These are phyloP conservation scores for Conus canariensis DNA, from an alignment of 2,888 invertebrate species.

Conservation along the genomic window DNA sequence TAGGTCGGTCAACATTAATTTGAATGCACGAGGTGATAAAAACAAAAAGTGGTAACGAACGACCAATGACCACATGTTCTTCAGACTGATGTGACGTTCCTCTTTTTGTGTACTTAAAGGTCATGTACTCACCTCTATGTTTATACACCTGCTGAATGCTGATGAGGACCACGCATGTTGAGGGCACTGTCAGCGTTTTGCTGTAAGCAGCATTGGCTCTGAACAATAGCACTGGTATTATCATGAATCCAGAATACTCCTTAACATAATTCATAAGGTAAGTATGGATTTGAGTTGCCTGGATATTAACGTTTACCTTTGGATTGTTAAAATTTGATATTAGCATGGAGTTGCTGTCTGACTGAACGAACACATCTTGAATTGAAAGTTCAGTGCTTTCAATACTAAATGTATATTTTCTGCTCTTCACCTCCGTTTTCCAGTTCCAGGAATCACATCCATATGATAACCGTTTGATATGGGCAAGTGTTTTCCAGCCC, in stretches of 20 bases:
- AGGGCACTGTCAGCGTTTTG: not conserved
- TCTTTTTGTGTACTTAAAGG: not conserved
- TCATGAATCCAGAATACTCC: not conserved
- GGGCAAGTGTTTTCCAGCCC: not conserved
- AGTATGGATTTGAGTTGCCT: not conserved
- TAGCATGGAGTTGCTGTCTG: not conserved
- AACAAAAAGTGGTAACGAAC: not conserved
- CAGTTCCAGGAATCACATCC: not conserved
- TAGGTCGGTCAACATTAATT: not conserved
- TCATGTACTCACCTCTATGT: not conserved
- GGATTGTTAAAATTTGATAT: not conserved
- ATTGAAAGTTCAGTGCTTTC: not conserved
- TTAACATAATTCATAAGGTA: not conserved
- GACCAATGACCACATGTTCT: not conserved
- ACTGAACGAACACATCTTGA: not conserved
- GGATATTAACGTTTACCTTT: not conserved
- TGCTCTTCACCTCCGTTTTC: not conserved
- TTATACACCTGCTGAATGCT: not conserved
- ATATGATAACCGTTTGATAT: not conserved
- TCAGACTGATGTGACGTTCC: not conserved
- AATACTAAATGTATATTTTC: not conserved
- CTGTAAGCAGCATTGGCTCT: not conserved
- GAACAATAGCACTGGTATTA: not conserved
- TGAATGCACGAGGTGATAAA: not conserved
- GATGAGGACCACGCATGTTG: not conserved